phyloP scores from a whole-genome alignment of 2,888 invertebrate genomes.

The Heliconius ethilla region DNA sequence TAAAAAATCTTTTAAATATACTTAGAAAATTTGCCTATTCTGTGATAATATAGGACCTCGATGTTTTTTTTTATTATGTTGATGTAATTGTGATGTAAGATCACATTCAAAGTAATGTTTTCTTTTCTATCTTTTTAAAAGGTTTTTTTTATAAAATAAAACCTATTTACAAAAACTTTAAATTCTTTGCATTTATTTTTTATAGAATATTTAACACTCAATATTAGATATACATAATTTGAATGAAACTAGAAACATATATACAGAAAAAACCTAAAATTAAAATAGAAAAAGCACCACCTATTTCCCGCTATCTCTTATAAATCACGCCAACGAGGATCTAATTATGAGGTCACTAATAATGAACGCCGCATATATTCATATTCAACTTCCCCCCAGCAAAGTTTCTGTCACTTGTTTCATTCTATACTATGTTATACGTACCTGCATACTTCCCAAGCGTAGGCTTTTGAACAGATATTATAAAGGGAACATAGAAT shows the following conservation, averaged over 20 bases:
- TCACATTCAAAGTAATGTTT: too few species aligned
- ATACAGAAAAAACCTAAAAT: background rate
- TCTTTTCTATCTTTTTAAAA: too few species aligned
- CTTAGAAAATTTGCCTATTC: background rate
- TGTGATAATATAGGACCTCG: background rate
- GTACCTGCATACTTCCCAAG: background rate
- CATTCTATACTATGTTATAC: constrained; percentile 10
- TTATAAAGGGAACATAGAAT: background rate
- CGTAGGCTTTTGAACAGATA: constrained; percentile 23
- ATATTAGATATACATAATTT: background rate
- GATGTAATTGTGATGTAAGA: too few species aligned
- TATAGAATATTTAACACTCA: too few species aligned
- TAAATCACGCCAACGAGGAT: constrained; percentile 23
- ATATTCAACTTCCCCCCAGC: constrained; percentile 25
- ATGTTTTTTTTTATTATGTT: background rate
- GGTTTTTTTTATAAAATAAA: too few species aligned
- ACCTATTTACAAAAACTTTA: too few species aligned
- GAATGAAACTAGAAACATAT: background rate
- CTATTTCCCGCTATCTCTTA: constrained; percentile 2
- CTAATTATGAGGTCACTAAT: constrained; percentile 35
- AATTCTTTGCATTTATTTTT: too few species aligned
- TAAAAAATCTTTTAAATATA: too few species aligned
- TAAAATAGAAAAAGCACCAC: background rate
- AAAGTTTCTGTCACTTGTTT: constrained; percentile 31
- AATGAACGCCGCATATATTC: constrained; percentile 27